Evolutionary conservation across 1,140 invertebrate species (phyloP), one percentile per base, ranked within the genome.

Genomic region (Propsilocerus akamusi): DNA sequence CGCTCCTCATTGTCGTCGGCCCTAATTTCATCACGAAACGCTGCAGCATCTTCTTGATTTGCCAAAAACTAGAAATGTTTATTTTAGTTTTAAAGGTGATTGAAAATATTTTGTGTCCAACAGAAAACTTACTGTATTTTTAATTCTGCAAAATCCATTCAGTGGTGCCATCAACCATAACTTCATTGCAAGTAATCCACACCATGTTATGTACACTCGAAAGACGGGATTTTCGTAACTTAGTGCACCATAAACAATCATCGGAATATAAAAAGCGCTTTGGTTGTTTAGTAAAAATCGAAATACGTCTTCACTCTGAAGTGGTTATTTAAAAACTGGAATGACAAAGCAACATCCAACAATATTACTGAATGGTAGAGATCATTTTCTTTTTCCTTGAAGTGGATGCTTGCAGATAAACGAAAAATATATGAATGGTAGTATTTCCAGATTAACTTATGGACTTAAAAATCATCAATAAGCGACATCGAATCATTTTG

Each of bases 51-150:
- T 47, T 28, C 26, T 23, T 24, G 25, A 51, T 26, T 26, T 22
- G 10, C 20, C 20, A 28, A 11, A 3, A 12, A 14, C 7, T 14
- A n/a, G 6, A 12, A 12, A 14, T 4, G 7, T 12, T 12, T 3
- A 6, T 14, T 17, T 2, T 12, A n/a, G 20, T 6, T n/a, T 6
- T 6, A 17, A 6, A 37, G 20, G 10, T n/a, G 28, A 30, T 30
- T 30, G 3, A 30, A 2, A 30, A 30, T 12, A 30, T 30, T 30
- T 30, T 30, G 11, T 30, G 3, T 41, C n/a, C n/a, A n/a, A n/a
- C n/a, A n/a, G n/a, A n/a, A n/a, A 34, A 51, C 62, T 64, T 64
- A 81, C 78, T 67, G 69, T 74, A 46, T 76, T 77, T 46, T 56
- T 58, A 22, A 76, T 66, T 48, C 80, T 64, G 34, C 71, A 62